Evolutionary conservation across 2,888 invertebrate genomes (phyloP), one percentile per base, ranked within the genome.

Genomic region (Ichneumoninae sp.): DNA sequence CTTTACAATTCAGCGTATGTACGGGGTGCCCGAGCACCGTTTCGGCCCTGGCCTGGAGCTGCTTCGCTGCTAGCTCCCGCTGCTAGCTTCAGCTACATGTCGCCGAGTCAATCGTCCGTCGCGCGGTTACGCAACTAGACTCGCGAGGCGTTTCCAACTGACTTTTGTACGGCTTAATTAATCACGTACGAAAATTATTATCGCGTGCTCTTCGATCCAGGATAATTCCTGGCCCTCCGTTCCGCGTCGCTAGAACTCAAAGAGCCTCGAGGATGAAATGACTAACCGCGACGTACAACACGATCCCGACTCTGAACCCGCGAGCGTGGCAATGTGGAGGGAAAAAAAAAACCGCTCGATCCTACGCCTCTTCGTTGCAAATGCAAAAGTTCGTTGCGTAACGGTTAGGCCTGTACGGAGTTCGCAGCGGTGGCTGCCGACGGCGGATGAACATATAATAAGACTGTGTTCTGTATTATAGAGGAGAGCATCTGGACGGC

Each of bases 361-460:
- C 36, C 54, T 33, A 22, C 16, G 47, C 68, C 47, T 54, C 71
- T 68, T 72, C 60, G 47, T 47, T 30, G 47, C 62, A 52, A 82
- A 72, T 52, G 71, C 71, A 78, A 66, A 70, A 16, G 54, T 69
- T 69, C 36, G 36, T 85, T 85, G 44, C 80, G 76, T 82, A 85
- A 85, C 62, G 71, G 66, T 30, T 30, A 40, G 52, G 52, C 52
- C 26, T 36, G n/a, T 26, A 50, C 36, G 65, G 30, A 16, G 40
- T 47, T 69, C 36, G 40, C 60, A 70, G 70, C 54, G 69, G 81
- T 40, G 74, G 75, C 70, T 76, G 74, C 54, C 33, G 47, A 70
- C 78, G 26, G 33, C 50, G 68, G 72, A 71, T 57, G 75, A 79
- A 76, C 74, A 68, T 52, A 62, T 77, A 50, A 30, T 78, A n/a